Conservation (phyloP, 2,888 invertebrate species). For the Mantis religiosa region DNA sequence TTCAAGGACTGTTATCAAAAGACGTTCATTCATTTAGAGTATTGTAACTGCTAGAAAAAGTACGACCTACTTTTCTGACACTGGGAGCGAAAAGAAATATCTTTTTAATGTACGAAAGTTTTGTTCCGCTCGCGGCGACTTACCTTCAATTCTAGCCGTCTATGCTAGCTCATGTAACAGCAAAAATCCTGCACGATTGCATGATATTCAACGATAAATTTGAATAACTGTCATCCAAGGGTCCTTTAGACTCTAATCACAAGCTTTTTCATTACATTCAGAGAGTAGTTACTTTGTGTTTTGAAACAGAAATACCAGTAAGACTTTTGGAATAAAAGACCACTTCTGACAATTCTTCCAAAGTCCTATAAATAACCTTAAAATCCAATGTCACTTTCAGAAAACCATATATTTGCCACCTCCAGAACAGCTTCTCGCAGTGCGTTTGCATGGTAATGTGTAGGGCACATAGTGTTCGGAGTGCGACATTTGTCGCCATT, state of each 20-base stretch:
- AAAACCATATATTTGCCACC: no score
- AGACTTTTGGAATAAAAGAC: no score
- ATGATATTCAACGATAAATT: neutral
- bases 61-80: neutral
- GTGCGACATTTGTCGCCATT: no score
- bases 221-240: neutral
- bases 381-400: no score
- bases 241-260: no score
- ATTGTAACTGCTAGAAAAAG: neutral
- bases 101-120: neutral
- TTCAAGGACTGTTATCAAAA: neutral
- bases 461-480: no score
- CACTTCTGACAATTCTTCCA: no score
- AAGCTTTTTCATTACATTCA: neutral
- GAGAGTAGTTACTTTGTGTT: neutral
- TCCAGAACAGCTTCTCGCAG: no score
- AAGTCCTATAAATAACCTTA: no score
- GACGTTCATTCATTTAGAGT: neutral
- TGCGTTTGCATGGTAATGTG: no score
- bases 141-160: neutral
- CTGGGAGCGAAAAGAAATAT: neutral
- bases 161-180: neutral
- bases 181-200: neutral
- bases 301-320: neutral
- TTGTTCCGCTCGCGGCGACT: neutral